Evolutionary conservation across 2,888 invertebrate species (phyloP), one percentile per base, ranked within the genome.

Genomic region (Laothoe populi): DNA sequence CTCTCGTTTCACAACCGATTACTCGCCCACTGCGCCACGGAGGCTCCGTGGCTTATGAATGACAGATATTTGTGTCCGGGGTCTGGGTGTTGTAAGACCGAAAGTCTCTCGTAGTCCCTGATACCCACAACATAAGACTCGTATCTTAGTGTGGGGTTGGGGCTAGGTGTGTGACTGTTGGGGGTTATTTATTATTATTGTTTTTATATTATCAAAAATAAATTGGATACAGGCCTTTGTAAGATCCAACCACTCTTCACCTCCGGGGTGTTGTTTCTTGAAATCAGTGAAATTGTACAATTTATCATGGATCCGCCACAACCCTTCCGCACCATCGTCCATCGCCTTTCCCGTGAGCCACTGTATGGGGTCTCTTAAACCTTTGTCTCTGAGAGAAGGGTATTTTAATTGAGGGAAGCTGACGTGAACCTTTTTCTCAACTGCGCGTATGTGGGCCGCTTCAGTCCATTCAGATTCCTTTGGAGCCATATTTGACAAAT

Each of bases 251-350:
- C 97, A 97, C 77, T 96, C 95, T 0, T 91, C 75, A 0, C 98
- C 97, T 40, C 98, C 98, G 0, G 99, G 99, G 92, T 99, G 99
- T 53, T 90, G 93, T 3, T 95, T 84, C 4, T 96, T 90, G 82
- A 98, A 99, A 21, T 94, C 93, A 0, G 95, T 95, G 24, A 99
- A 93, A 86, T 99, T 97, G 83, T 99, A 99, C 19, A 99, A 88
- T 49, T 92, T 90, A 82, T 97, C 94, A 70, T 95, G 93, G 23
- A 97, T 94, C 68, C 97, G 93, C 97, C 97, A 97, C 2, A 96
- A 83, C n/a, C 94, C 95, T 80, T 96, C 96, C 0, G 96, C 96
- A 2, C 95, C 95, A 70, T 96, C 96, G 68, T 95, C 95, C 72
- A 90, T 80, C n/a, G 93, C 91, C 77, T 96, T 95, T 2, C 95